A percentile compares a stretch with the other conserved stretches of the same genome.
These are phyloP conservation scores for Mimumesa dahlbomi DNA, from an alignment of 2,888 invertebrate genomes.

Conservation along the genomic window DNA sequence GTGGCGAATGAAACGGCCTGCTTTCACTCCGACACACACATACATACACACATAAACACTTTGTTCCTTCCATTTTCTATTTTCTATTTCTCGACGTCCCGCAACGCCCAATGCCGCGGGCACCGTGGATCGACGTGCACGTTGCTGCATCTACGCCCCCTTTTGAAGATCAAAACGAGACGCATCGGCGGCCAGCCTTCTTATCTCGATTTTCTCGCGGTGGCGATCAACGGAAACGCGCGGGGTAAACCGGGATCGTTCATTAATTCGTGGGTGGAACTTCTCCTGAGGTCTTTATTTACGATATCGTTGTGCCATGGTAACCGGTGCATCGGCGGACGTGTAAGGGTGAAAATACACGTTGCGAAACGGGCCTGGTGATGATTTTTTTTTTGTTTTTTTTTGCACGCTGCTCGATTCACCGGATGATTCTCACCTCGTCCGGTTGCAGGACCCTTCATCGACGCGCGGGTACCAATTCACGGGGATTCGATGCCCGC, in stretches of 20 bases:
- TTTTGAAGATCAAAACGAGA: background rate
- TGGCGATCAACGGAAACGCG: constrained; percentile 18
- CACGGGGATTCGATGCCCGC: too few relatives aligned
- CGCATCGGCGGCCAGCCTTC: background rate
- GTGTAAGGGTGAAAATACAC: too few relatives aligned
- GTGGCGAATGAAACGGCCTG: constrained; percentile 33
- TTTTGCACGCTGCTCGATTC: constrained; percentile 31
- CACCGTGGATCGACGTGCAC: constrained; percentile 30
- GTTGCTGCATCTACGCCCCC: constrained; percentile 5
- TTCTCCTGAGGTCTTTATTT: constrained; percentile 40
- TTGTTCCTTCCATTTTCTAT: constrained; percentile 53
- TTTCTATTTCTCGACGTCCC: constrained; percentile 46
- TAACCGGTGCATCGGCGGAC: too few relatives aligned
- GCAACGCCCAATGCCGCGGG: constrained; percentile 39
- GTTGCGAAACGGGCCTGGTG: too few relatives aligned
- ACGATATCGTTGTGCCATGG: too few relatives aligned
- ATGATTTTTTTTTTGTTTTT: too few relatives aligned
- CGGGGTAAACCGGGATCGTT: constrained; percentile 11
- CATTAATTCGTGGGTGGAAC: constrained; percentile 15
- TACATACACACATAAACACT: too few relatives aligned
- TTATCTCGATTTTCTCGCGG: constrained; percentile 24
- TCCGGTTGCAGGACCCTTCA: too few relatives aligned
- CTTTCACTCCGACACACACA: constrained; percentile 48
- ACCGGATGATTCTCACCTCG: constrained; percentile 12
- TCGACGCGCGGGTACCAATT: too few relatives aligned